These are phyloP conservation scores for Euplexia lucipara DNA, from an alignment of 2,888 invertebrate genomes.

Conservation along the genomic window DNA sequence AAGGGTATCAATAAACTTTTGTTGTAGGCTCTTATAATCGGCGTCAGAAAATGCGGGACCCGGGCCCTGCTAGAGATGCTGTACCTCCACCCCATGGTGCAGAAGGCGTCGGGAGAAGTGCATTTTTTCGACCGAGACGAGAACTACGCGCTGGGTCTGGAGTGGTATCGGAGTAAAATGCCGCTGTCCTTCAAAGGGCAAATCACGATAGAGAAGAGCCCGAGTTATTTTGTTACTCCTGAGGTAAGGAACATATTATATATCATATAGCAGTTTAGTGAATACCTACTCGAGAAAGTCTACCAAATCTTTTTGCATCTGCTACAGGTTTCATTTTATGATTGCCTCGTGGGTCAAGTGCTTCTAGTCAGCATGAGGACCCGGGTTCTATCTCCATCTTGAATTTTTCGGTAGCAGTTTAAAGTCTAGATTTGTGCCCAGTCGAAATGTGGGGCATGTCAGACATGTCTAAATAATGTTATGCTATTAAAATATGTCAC, in stretches of 20 bases:
- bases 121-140: slow-evolving; percentile 99
- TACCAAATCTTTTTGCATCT: no score
- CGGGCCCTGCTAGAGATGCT: slow-evolving; percentile 99
- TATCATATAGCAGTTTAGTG: no score
- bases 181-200: slow-evolving; percentile 97
- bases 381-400: no score
- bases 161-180: slow-evolving; percentile 99
- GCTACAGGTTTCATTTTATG: no score
- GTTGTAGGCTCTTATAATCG: slow-evolving; percentile 96
- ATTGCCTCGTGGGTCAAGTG: no score
- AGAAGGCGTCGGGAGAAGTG: slow-evolving; percentile 98
- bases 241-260: slow-evolving; percentile 94
- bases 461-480: no score
- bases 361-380: no score
- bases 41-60: slow-evolving; percentile 99
- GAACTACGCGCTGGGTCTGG: slow-evolving; percentile 97
- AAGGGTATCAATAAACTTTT: slow-evolving; percentile 3
- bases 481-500: no score
- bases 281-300: no score
- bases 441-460: no score
- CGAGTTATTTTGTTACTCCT: slow-evolving; percentile 98
- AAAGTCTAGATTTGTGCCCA: no score
- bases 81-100: slow-evolving; percentile 97
- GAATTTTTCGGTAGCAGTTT: no score
- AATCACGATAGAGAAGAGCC: slow-evolving; percentile 99